Conservation (phyloP, 2,113 vertebrate genomes). For the Oxyruncus cristatus region DNA sequence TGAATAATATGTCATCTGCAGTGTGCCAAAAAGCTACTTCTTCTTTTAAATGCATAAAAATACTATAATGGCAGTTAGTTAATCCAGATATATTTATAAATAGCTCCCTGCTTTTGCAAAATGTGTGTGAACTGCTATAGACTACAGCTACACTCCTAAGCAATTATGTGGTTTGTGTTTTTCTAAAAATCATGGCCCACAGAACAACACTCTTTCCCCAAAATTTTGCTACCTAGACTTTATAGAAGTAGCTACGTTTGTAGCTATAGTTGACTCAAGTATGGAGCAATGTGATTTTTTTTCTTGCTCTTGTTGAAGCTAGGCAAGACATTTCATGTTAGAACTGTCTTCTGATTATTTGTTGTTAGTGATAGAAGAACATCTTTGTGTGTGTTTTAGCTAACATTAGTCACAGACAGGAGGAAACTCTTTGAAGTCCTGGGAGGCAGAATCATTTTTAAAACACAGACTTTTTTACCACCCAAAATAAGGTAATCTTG, state of each 20-base stretch:
- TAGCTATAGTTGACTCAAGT: background rate
- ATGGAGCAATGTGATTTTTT: background rate
- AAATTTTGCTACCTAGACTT: background rate
- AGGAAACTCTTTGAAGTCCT: conserved; percentile 48
- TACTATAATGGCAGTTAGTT: background rate
- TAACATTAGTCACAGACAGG: conserved; percentile 31
- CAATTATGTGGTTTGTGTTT: background rate
- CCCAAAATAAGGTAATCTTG: background rate
- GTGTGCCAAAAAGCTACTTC: background rate
- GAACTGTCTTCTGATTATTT: conserved; percentile 29
- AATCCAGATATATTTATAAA: conserved; percentile 4
- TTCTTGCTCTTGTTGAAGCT: background rate
- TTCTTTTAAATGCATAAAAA: background rate
- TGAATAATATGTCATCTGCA: background rate
- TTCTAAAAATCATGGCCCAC: background rate
- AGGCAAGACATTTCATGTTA: conserved; percentile 23
- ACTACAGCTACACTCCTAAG: background rate
- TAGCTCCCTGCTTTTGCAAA: background rate
- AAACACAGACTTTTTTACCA: conserved; percentile 34
- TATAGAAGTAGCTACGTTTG: background rate
- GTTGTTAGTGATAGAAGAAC: conserved; percentile 17
- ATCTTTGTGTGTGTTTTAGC: background rate
- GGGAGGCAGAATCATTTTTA: background rate
- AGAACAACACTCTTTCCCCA: background rate
- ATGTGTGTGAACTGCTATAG: background rate